A percentile compares a stretch with the other conserved stretches of the same genome.
Evolutionary conservation across 2,797 vertebrate species (phyloP).

Genomic region (Neosilurus hyrtlii): DNA sequence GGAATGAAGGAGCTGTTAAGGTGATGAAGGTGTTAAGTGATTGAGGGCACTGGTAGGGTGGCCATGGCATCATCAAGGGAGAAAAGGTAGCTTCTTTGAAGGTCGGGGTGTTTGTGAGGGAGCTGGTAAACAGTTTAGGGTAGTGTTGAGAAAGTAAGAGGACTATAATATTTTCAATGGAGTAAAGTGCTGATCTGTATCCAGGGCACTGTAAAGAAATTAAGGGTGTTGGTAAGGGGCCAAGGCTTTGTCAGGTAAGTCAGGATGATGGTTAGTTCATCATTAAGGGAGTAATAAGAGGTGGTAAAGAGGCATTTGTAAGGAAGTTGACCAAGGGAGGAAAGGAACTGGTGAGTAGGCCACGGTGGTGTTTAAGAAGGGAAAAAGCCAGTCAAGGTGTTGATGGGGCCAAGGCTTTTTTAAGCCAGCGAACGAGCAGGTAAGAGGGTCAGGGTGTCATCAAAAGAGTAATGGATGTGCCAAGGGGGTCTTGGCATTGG

Average conservation of each 20-base stretch:
- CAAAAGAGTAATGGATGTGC: background rate
- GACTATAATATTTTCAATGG: background rate
- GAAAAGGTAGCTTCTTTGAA: background rate
- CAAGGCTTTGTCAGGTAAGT: too few species aligned
- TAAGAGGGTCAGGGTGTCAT: background rate
- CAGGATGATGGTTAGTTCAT: too few species aligned
- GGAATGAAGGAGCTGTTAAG: background rate
- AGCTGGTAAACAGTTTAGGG: background rate
- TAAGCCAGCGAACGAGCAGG: background rate
- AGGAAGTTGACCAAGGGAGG: too few species aligned
- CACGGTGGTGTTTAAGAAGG: too few species aligned
- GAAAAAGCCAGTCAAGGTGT: too few species aligned
- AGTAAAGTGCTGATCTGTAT: background rate
- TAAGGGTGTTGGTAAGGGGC: background rate
- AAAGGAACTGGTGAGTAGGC: too few species aligned
- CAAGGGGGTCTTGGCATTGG: background rate
- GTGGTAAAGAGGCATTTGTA: too few species aligned
- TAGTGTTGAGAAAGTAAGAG: background rate
- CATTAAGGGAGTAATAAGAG: too few species aligned
- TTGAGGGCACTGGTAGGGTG: background rate
- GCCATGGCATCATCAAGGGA: background rate
- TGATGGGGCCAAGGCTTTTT: background rate
- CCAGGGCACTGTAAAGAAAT: background rate
- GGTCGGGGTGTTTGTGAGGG: background rate
- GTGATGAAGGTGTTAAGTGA: background rate